Base-by-base conservation (phyloP, 2,113 vertebrate species). In the Paracanthobrama guichenoti region DNA sequence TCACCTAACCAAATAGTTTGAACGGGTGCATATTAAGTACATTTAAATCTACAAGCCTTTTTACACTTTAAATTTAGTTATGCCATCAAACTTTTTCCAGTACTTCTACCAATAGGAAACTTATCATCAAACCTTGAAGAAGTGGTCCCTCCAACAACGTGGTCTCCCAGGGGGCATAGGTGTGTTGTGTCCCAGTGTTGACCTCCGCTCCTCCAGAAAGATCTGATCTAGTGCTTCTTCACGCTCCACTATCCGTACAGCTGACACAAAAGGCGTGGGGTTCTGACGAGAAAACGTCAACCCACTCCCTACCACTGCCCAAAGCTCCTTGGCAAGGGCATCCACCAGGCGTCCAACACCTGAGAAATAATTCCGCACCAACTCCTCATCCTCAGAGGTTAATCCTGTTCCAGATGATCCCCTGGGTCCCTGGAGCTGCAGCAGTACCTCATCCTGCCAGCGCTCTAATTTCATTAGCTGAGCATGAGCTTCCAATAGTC, bases 181-280 rank as follows among this genome's bases (percentile, higher is more conserved):
- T 35, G 87, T 87, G 86, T 83, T 0, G 66, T 72, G 66, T 20
- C 81, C 84, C 24, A 90, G 84, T 14, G 86, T 74, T 0, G 69
- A 79, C 0, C 87, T 89, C 67, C 93, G 88, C 75, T 94, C 93
- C 82, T 93, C 92, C 77, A 93, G 90, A 42, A 96, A 89, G 28
- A 89, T 73, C 0, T 75, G 85, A 86, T 96, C 96, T 75, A 96
- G 92, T 26, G 93, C 90, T 87, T 99, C 95, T 77, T 99, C 98
- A 2, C 97, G 91, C 89, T 99, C 97, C 0, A 98, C 95, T 59
- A 99, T 97, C 62, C 98, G 95, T 73, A 99, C 90, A 0, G 97
- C 96, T 0, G 96, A 96, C 31, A 99, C 98, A 1, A 99, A 95
- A 0, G 96, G 93, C 0, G 95, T 93, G 0, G 98, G 97, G 89